A percentile compares a stretch with the other conserved stretches of the same genome.
Conservation (phyloP, 2,113 vertebrate species). For the Todiramphus chloris region DNA sequence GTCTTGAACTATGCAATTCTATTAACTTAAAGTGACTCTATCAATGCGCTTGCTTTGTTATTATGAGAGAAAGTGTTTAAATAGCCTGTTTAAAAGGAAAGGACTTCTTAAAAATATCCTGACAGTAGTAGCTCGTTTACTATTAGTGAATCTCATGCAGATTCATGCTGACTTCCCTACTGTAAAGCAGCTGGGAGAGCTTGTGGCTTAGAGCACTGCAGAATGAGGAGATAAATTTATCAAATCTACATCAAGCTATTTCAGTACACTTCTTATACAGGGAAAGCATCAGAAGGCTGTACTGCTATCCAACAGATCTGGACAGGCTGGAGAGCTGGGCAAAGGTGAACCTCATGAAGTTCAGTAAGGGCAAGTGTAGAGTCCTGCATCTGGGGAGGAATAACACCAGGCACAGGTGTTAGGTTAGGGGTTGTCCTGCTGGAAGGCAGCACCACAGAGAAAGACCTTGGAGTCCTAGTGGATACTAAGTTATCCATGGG, state of each 20-base stretch:
- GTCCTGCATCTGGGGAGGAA: too few relatives aligned
- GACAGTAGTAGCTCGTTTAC: background rate
- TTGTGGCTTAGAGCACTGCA: background rate
- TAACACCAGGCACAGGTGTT: too few relatives aligned
- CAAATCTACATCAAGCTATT: background rate
- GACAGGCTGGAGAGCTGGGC: too few relatives aligned
- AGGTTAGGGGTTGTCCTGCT: too few relatives aligned
- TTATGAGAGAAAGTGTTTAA: background rate
- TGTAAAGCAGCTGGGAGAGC: background rate
- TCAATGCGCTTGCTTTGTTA: background rate
- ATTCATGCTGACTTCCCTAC: background rate
- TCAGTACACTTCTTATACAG: background rate
- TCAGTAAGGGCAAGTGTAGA: too few relatives aligned
- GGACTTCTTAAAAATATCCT: background rate
- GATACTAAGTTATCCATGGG: too few relatives aligned
- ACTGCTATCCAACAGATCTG: too few relatives aligned
- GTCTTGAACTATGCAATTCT: background rate
- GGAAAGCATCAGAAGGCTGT: background rate
- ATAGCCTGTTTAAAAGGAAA: background rate
- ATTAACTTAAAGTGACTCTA: background rate
- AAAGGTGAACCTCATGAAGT: too few relatives aligned
- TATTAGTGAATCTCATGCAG: background rate
- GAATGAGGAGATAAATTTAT: background rate
- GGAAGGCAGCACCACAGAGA: too few relatives aligned
- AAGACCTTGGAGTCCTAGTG: too few relatives aligned